Base-by-base conservation (phyloP, 1,140 invertebrate species). In the Bombus difficillimus region DNA sequence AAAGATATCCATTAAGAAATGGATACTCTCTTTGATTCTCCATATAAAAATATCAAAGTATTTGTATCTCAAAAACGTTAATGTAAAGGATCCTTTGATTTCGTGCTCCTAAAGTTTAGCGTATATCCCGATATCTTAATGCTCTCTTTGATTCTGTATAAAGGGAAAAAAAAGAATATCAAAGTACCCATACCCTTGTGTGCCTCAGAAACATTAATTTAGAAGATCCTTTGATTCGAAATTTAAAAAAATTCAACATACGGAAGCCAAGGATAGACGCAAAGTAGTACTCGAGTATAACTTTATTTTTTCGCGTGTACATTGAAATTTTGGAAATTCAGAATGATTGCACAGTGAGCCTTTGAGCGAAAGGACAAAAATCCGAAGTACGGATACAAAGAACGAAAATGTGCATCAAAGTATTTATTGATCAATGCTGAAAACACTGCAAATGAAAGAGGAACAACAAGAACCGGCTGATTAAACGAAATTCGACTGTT, bases 401-500 rank as follows among this genome's bases (percentile, higher is more conserved):
- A 72, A 53, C 18, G 47, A 22, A 6, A 22, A 72, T 3, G 9
- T 3, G 28, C 28, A 8, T 41, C 37, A 41, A 72, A 72, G 25
- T 22, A 22, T 72, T 47, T 39, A 72, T 72, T 9, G 39, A 69
- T 37, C 34, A 34, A 74, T 8, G 34, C 25, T 3, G 76, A 47
- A 37, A 57, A 34, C 47, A 57, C 15, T 59, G 12, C 4, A 6
- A 76, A 47, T 28, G 32, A 76, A 76, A 76, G 47, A 37, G 76
- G 37, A 41, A 28, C 25, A 53, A 47, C 47, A 53, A 53, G 32
- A 80, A 34, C 41, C 34, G 34, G 28, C 47, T 72, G 43, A 71
- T 81, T 72, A 59, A 71, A 10, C 43, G 53, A 74, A 37, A 64
- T 75, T 66, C 81, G 81, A 28, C 57, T 37, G 71, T 75, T 28